Evolutionary conservation across 2,113 vertebrate species (phyloP), one percentile per base, ranked within the genome.

Genomic region (Halichoeres trimaculatus): DNA sequence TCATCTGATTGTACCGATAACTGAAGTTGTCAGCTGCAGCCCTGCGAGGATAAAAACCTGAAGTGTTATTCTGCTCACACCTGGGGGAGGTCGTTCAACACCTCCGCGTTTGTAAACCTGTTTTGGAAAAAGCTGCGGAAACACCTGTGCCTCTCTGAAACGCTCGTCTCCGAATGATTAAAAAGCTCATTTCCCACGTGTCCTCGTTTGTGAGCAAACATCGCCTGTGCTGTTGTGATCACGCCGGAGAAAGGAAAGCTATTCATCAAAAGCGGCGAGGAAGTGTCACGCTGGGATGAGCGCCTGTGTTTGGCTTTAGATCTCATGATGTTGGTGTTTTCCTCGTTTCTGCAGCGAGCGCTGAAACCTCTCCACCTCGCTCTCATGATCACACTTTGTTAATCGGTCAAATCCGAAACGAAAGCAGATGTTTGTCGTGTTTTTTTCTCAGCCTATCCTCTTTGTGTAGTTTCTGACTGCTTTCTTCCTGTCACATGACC

Each of bases 171-270:
- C 14, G 1, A 56, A 60, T 24, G 5, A 76, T 68, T 66, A 52
- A 57, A n/a, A 81, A 61, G 0, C 74, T 67, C 6, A 65, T 78
- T 80, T 73, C 67, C 59, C 59, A 54, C 0, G 55, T n/a, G 20
- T 52, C 66, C 57, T 17, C 7, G 71, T 51, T 76, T 74, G 77
- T 71, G 55, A 77, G 80, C 60, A 78, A 83, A 83, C 74, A 84
- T 80, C 45, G 14, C 53, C 58, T 51, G 43, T 2, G 54, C 66
- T 26, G 74, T 19, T 56, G 62, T 12, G 48, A 63, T 62, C 38
- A 5, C 26, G 2, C 57, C 2, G 12, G 9, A 80, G 69, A n/a
- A n/a, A 83, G 70, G 64, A 67, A 64, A 40, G 30, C n/a, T 45
- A 8, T 52, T 22, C 53, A 22, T 59, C 16, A 34, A 57, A 50